These are phyloP conservation scores for Pachycephus smyrnensis DNA, from an alignment of 2,888 invertebrate genomes.

Conservation along the genomic window DNA sequence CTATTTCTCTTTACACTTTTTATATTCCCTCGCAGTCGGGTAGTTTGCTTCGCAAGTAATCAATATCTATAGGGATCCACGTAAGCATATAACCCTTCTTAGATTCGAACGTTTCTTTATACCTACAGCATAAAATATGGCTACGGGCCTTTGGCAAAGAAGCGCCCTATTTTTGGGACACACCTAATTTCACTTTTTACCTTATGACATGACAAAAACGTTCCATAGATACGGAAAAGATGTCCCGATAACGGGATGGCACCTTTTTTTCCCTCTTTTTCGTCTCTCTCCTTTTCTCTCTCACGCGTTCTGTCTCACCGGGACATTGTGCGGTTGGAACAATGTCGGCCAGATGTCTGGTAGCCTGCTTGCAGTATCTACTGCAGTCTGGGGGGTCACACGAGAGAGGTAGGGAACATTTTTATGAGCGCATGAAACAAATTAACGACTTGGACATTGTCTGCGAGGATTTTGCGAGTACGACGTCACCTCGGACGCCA, in stretches of 20 bases:
- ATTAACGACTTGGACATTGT: constrained; percentile 25
- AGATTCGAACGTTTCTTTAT: too few species aligned
- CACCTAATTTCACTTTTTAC: constrained; percentile 19
- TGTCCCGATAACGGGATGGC: constrained; percentile 8
- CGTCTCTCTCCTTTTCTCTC: background rate
- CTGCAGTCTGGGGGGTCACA: constrained; percentile 8
- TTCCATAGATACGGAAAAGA: constrained; percentile 15
- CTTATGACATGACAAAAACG: constrained; percentile 12
- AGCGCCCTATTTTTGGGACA: constrained; percentile 13
- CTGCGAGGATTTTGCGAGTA: constrained; percentile 15
- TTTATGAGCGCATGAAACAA: constrained; percentile 25
- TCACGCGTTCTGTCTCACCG: background rate
- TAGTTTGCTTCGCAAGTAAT: too few species aligned
- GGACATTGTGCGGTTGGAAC: background rate
- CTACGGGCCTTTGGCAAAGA: background rate
- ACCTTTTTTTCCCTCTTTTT: background rate
- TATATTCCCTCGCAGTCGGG: too few species aligned
- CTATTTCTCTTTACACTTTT: too few species aligned
- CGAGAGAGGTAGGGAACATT: constrained; percentile 2
- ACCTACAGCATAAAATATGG: background rate
- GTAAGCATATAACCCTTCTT: too few species aligned
- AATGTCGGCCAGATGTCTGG: background rate
- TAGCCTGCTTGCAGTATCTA: too few species aligned
- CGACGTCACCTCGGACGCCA: background rate
- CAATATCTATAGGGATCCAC: too few species aligned